Percentiles rank a stretch among this genome's conserved stretches.
Conservation (phyloP, 1,140 invertebrate species). For the Danaus melanippus region DNA sequence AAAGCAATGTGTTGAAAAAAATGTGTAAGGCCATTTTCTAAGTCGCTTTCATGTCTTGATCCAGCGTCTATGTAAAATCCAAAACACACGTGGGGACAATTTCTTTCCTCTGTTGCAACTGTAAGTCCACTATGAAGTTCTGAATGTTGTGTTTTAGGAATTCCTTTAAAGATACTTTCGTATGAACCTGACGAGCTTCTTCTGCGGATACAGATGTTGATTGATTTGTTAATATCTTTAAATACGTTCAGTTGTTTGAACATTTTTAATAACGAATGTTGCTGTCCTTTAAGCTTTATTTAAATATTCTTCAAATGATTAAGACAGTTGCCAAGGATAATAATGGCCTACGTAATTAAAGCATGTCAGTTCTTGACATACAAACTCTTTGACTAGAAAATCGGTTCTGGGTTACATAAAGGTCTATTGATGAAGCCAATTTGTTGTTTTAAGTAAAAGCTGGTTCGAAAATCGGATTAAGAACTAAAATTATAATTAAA, state of each 20-base stretch:
- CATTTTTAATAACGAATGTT: neutral
- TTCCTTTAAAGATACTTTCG: constrained; percentile 8
- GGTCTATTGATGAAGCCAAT: no score
- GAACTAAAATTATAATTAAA: no score
- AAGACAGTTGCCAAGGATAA: no score
- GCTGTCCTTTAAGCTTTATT: neutral
- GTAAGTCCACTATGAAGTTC: constrained; percentile 36
- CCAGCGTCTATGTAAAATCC: constrained; percentile 85
- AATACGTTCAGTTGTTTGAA: no score
- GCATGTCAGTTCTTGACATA: no score
- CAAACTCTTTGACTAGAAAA: no score
- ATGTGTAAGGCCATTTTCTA: constrained; percentile 81
- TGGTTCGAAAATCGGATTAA: no score
- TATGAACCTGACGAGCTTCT: constrained; percentile 1
- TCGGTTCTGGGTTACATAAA: no score
- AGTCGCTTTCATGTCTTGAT: constrained; percentile 77
- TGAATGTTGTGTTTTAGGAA: constrained; percentile 17
- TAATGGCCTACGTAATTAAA: no score
- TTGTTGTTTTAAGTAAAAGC: no score
- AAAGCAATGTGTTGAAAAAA: constrained; percentile 88
- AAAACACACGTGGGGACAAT: constrained; percentile 71
- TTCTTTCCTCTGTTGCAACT: constrained; percentile 39
- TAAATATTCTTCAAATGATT: neutral
- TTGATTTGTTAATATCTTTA: neutral
- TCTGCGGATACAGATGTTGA: constrained; percentile 1